phyloP scores from a whole-genome alignment of 2,113 vertebrate species.

The Istiophorus platypterus region DNA sequence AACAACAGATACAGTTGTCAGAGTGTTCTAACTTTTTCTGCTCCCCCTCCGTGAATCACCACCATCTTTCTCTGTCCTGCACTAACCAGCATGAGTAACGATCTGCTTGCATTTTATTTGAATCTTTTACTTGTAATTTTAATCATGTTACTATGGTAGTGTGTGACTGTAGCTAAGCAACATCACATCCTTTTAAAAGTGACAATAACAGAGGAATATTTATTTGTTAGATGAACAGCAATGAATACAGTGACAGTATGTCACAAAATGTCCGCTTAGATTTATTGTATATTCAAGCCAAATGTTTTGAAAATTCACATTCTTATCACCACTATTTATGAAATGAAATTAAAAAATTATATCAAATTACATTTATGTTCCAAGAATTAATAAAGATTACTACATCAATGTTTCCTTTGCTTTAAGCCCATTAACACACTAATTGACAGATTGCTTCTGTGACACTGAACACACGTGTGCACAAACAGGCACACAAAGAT shows the following conservation, averaged over 20 bases:
- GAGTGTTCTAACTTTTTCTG: constrained; percentile 68
- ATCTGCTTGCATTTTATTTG: neutral
- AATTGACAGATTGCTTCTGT: constrained; percentile 20
- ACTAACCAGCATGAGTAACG: neutral
- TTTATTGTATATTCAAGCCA: neutral
- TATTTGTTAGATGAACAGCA: neutral
- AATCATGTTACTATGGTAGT: too few species aligned
- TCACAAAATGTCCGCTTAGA: neutral
- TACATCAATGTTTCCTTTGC: neutral
- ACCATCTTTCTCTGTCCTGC: neutral
- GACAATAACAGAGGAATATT: neutral
- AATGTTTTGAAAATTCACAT: neutral
- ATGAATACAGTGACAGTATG: neutral
- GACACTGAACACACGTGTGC: constrained; percentile 10
- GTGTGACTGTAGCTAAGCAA: neutral
- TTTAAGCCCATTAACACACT: neutral
- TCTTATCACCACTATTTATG: neutral
- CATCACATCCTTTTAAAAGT: constrained; percentile 11
- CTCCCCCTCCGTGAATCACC: constrained; percentile 41
- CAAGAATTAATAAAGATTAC: neutral
- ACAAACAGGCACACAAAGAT: neutral
- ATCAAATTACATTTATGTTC: neutral
- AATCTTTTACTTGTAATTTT: neutral
- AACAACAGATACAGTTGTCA: constrained; percentile 84
- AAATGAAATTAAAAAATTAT: neutral